These are phyloP conservation scores for Datnioides undecimradiatus DNA, from an alignment of 2,113 vertebrate genomes.

Conservation along the genomic window DNA sequence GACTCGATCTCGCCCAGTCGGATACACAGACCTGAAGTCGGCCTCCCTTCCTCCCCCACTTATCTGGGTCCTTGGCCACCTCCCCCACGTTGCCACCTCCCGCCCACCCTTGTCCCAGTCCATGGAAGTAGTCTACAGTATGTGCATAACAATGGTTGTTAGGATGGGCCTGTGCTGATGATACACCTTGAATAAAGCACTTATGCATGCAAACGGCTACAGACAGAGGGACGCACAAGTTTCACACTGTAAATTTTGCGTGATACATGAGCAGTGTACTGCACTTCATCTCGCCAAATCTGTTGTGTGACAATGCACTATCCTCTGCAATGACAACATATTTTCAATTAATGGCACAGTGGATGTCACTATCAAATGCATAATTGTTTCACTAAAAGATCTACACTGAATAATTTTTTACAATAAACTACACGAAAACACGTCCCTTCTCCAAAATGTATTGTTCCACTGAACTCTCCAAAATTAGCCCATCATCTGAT, in stretches of 20 bases:
- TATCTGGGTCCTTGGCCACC: constrained; percentile 56
- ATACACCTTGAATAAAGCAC: constrained; percentile 11
- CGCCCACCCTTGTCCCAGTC: constrained; percentile 11
- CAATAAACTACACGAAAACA: not conserved
- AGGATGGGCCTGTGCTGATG: constrained; percentile 2
- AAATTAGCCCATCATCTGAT: not conserved
- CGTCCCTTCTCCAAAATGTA: not conserved
- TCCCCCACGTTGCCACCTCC: constrained; percentile 55
- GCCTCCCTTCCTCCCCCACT: constrained; percentile 48
- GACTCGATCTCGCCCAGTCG: not conserved
- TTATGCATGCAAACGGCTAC: not conserved
- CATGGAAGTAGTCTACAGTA: not conserved
- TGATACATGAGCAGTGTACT: not conserved
- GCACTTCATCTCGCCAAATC: not conserved
- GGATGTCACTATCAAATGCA: not conserved
- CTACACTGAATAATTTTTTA: not conserved
- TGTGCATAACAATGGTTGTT: constrained; percentile 61
- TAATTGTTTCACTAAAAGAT: not conserved
- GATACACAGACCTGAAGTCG: constrained; percentile 27
- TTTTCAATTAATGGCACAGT: not conserved
- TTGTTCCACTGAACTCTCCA: too few relatives aligned
- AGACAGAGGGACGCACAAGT: not conserved
- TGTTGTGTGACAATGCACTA: not conserved
- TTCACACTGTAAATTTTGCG: not conserved
- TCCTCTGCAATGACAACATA: not conserved